These are phyloP conservation scores for Drosophila paranaensis DNA, from an alignment of 2,888 invertebrate species.

Conservation along the genomic window DNA sequence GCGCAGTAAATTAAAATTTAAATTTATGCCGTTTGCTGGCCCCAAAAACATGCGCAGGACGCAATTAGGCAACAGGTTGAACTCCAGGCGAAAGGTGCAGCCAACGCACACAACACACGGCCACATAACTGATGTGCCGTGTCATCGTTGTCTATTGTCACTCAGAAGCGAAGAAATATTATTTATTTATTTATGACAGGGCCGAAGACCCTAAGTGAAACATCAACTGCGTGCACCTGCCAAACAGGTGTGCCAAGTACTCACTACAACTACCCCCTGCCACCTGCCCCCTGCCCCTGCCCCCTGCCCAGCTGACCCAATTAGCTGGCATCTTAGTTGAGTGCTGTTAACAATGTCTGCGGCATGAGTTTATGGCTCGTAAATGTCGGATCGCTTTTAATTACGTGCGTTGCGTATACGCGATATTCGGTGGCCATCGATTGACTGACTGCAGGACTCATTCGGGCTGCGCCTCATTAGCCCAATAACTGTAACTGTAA, in stretches of 20 bases:
- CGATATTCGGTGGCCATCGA: slow-evolving; percentile 45
- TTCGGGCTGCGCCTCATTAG: slow-evolving; percentile 57
- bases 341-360: slow-evolving; percentile 62
- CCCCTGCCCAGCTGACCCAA: slow-evolving; percentile 62
- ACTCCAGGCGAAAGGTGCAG: slow-evolving; percentile 60
- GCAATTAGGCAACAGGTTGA: slow-evolving; percentile 67
- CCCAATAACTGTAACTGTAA: slow-evolving; percentile 73
- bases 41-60: slow-evolving; percentile 60
- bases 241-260: slow-evolving; percentile 65
- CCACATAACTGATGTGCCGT: slow-evolving; percentile 42
- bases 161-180: slow-evolving; percentile 63
- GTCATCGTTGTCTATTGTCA: slow-evolving; percentile 81
- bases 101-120: background rate
- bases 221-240: slow-evolving; percentile 67
- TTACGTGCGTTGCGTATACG: slow-evolving; percentile 68
- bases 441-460: slow-evolving; percentile 5
- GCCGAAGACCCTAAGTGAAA: slow-evolving; percentile 67
- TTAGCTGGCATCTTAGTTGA: slow-evolving; percentile 57
- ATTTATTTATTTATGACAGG: slow-evolving; percentile 79
- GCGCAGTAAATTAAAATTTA: slow-evolving; percentile 82
- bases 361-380: slow-evolving; percentile 73
- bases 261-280: background rate
- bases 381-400: slow-evolving; percentile 68
- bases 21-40: slow-evolving; percentile 79
- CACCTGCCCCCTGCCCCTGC: background rate